Evolutionary conservation across 1,140 invertebrate species (phyloP), one percentile per base, ranked within the genome.

Genomic region (Kradibia gibbosae): DNA sequence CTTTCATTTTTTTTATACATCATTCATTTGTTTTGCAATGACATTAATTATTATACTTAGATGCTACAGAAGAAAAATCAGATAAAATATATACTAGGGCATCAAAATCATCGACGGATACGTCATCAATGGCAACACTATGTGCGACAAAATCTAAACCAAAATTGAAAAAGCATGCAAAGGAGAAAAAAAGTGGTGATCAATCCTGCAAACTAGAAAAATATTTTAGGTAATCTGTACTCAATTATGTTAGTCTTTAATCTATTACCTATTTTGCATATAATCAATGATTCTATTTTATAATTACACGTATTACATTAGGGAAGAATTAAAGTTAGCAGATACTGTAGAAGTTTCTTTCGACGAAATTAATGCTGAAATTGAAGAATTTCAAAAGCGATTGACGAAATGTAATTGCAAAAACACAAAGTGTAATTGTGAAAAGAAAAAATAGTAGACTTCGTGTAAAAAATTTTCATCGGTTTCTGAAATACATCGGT

Each of bases 361-460:
- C 25, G 84, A 87, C 0, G 85, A 88, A 39, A 2, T 87, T 10
- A 79, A 84, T 31, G 70, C 72, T 0, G 86, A 88, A 20, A 80
- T 88, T 28, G 62, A 84, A 36, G 70, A 78, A 17, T 88, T 84
- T 17, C 82, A 87, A 7, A 48, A 81, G 13, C 83, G 70, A 55
- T 50, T 82, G 3, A 22, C n/a, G 31, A 31, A 45, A 62, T 72
- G 55, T 31, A 55, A 22, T 1, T 77, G 67, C 25, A 60, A 62
- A 60, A 34, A 70, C 39, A 53, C 77, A 45, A 71, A 55, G 8
- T 81, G 80, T 34, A 20, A 77, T 31, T 81, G 78, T 65, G 5
- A 65, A 17, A 80, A 65, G 11, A 79, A 79, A 22, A 53, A 25
- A 34, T 42, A 36, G n/a, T 57, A 13, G 1, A 50, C 3, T 22